phyloP scores from a whole-genome alignment of 2,113 vertebrate species.

The Malaclemys terrapin region DNA sequence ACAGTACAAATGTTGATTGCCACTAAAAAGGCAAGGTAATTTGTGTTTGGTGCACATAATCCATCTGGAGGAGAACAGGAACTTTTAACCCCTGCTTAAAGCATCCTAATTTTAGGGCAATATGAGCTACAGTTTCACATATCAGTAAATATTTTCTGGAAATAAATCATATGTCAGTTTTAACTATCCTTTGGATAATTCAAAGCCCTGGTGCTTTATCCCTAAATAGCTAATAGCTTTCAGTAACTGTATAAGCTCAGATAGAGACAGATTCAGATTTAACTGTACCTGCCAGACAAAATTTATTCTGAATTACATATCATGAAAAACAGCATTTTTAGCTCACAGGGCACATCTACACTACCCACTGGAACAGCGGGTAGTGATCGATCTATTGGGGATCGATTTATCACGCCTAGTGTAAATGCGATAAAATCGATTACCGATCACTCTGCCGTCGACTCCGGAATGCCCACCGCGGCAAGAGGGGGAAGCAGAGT shows the following conservation, averaged over 20 bases:
- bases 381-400: too few relatives aligned
- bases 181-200: background rate
- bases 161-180: background rate
- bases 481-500: too few relatives aligned
- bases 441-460: too few relatives aligned
- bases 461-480: too few relatives aligned
- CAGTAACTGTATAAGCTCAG: background rate
- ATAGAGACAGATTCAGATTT: background rate
- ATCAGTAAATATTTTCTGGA: background rate
- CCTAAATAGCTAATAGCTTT: background rate
- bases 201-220: background rate
- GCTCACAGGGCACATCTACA: too few relatives aligned
- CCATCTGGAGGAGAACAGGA: background rate
- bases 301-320: background rate
- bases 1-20: background rate
- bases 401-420: too few relatives aligned
- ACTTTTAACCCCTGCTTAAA: background rate
- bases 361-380: too few relatives aligned
- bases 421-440: too few relatives aligned
- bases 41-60: background rate
- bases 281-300: background rate
- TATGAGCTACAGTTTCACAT: background rate
- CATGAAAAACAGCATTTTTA: background rate
- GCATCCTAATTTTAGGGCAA: background rate
- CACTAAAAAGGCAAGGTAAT: background rate